A percentile compares a stretch with the other conserved stretches of the same genome.
Evolutionary conservation across 2,797 vertebrate genomes (phyloP).

Genomic region (Pseudochirops corinnae): DNA sequence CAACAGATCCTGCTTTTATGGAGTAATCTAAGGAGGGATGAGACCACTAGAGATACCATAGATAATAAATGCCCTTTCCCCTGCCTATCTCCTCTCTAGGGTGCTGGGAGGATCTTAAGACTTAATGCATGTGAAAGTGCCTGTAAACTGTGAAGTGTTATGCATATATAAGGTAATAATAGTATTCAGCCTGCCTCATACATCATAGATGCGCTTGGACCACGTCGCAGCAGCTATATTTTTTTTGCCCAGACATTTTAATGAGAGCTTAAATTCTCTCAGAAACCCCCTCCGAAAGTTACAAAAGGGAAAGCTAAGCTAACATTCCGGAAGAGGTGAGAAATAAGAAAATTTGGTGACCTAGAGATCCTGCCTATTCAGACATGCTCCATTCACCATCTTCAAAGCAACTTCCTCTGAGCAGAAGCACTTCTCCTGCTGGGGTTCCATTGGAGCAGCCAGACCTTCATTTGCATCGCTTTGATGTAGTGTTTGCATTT

Average conservation of each 20-base stretch:
- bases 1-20: not conserved
- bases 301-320: not conserved
- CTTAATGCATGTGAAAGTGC: not conserved
- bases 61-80: not conserved
- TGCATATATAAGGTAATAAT: not conserved
- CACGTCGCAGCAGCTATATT: not conserved
- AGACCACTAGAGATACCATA: not conserved
- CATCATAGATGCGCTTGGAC: not conserved
- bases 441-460: not conserved
- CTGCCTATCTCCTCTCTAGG: not conserved
- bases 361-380: not conserved
- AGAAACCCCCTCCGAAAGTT: not conserved
- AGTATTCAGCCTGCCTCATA: not conserved
- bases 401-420: constrained; percentile 52
- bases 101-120: not conserved
- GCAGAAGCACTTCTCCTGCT: not conserved
- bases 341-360: not conserved
- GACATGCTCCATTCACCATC: constrained; percentile 56
- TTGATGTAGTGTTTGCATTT: constrained; percentile 67
- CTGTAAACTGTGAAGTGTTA: not conserved
- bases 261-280: constrained; percentile 24
- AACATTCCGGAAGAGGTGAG: constrained; percentile 2
- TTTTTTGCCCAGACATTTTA: not conserved
- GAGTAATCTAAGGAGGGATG: not conserved
- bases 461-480: constrained; percentile 58